Evolutionary conservation across 2,888 invertebrate species (phyloP).

Genomic region (Drosophila falleni): DNA sequence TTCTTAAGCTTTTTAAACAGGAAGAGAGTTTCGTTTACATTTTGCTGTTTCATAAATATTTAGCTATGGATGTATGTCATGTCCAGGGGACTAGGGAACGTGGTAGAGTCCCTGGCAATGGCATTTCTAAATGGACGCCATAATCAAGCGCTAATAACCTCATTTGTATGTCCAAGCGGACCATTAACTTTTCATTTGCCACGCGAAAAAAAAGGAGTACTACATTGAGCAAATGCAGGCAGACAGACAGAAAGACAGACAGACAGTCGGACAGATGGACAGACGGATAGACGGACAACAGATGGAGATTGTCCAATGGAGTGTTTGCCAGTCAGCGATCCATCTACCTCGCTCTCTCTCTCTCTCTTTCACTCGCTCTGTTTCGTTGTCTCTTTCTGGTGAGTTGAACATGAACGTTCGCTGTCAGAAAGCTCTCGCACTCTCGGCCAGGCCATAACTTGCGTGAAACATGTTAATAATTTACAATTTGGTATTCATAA

Average conservation of each 20-base stretch:
- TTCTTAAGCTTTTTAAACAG: not conserved
- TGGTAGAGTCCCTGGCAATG: conserved; percentile 20
- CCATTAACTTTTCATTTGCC: conserved; percentile 79
- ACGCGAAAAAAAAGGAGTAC: conserved; percentile 43
- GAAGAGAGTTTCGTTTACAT: not conserved
- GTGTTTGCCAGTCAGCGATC: conserved; percentile 30
- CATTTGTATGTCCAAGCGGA: conserved; percentile 71
- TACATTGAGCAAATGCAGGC: conserved; percentile 33
- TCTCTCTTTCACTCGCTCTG: not conserved
- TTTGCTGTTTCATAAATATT: not conserved
- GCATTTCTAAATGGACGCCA: conserved; percentile 69
- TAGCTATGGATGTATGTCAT: not conserved
- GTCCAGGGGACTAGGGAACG: not conserved
- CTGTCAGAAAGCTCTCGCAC: conserved; percentile 50
- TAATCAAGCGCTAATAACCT: conserved; percentile 79
- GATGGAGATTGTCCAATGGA: conserved; percentile 23
- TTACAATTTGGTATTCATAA: conserved; percentile 86
- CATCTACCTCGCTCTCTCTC: conserved; percentile 4
- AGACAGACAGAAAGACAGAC: conserved; percentile 1
- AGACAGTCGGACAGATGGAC: conserved; percentile 12
- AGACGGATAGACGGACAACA: conserved; percentile 6
- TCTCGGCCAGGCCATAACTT: conserved; percentile 76
- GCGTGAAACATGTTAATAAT: conserved; percentile 85
- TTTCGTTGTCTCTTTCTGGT: conserved; percentile 9
- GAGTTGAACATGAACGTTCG: conserved; percentile 48